A percentile compares a stretch with the other conserved stretches of the same genome.
phyloP scores from a whole-genome alignment of 2,113 vertebrate genomes.

The Pipa parva region DNA sequence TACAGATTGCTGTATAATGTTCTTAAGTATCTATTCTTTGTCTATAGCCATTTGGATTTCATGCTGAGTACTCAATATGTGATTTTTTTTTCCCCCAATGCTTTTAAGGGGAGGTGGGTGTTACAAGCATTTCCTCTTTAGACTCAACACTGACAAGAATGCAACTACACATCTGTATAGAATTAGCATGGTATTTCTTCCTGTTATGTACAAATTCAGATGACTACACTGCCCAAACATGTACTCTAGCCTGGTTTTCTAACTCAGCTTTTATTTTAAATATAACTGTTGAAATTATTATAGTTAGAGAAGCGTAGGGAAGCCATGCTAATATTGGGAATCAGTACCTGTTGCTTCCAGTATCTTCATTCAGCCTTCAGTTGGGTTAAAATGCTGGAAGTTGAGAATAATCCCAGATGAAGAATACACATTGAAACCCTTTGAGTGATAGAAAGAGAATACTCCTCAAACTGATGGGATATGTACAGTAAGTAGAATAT shows the following conservation, averaged over 20 bases:
- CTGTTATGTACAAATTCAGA: slow-evolving; percentile 54
- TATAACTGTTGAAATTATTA: not conserved
- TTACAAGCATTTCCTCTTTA: slow-evolving; percentile 70
- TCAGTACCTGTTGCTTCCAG: too few species aligned
- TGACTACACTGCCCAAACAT: slow-evolving; percentile 46
- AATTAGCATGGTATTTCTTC: slow-evolving; percentile 59
- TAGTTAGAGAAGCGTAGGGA: too few species aligned
- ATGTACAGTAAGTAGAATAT: too few species aligned
- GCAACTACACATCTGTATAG: slow-evolving; percentile 65
- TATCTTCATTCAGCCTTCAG: too few species aligned
- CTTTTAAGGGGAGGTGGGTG: slow-evolving; percentile 47
- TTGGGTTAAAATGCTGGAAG: too few species aligned
- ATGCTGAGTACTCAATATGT: slow-evolving; percentile 44
- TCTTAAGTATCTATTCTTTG: not conserved
- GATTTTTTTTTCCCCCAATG: slow-evolving; percentile 50
- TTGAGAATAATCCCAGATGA: too few species aligned
- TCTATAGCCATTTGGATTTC: not conserved
- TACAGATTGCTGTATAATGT: too few species aligned
- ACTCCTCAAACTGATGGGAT: too few species aligned
- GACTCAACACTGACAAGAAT: slow-evolving; percentile 68
- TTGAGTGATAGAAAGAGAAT: too few species aligned
- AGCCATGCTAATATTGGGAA: too few species aligned
- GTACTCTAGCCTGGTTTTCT: slow-evolving; percentile 37
- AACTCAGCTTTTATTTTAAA: not conserved
- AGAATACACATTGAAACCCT: too few species aligned